Percentiles rank a stretch among this genome's conserved stretches.
These are phyloP conservation scores for Erebia epiphron DNA, from an alignment of 2,888 invertebrate genomes.

Conservation along the genomic window DNA sequence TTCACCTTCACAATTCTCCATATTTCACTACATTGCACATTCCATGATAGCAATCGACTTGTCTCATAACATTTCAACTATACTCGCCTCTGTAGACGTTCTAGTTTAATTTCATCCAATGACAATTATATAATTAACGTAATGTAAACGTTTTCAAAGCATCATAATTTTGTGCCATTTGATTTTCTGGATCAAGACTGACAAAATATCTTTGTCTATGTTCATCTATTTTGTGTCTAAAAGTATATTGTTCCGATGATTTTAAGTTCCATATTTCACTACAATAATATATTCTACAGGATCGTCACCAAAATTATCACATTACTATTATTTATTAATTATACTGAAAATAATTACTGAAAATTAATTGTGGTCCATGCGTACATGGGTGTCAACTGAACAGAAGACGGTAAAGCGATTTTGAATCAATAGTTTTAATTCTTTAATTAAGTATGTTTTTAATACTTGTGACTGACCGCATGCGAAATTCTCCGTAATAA, in stretches of 20 bases:
- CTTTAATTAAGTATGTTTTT: slow-evolving; percentile 60
- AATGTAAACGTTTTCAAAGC: neutral
- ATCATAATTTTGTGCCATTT: neutral
- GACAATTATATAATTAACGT: neutral
- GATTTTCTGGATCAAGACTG: neutral
- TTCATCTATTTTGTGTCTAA: no score
- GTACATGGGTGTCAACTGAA: slow-evolving; percentile 75
- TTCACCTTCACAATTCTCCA: neutral
- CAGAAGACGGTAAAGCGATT: slow-evolving; percentile 80
- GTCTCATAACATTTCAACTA: neutral
- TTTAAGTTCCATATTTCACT: neutral
- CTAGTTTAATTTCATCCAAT: neutral
- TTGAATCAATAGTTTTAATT: slow-evolving; percentile 58
- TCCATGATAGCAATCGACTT: neutral
- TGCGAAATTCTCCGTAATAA: slow-evolving; percentile 67
- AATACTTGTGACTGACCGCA: slow-evolving; percentile 79
- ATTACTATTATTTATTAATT: neutral
- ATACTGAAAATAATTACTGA: slow-evolving; percentile 37
- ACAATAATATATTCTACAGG: neutral
- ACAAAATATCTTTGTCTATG: no score
- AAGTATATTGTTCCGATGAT: neutral
- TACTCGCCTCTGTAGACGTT: neutral
- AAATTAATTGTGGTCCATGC: slow-evolving; percentile 70
- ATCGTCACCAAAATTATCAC: neutral
- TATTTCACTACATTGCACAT: neutral